Evolutionary conservation across 2,113 vertebrate species (phyloP).

Genomic region (Anguilla japonica): DNA sequence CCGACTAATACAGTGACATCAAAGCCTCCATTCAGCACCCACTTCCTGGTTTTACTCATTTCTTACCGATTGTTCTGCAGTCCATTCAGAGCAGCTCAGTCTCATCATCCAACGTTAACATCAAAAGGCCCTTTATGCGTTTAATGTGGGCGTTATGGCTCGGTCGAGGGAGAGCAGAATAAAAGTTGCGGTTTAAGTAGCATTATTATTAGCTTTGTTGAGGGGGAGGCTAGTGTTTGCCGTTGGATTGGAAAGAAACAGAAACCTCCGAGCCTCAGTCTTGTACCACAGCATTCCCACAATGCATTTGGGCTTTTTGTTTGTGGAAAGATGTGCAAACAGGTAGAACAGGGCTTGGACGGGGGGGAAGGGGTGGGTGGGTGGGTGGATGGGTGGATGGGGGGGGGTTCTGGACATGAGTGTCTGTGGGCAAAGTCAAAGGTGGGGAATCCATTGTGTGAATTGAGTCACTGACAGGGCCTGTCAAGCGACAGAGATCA

Average conservation of each 20-base stretch:
- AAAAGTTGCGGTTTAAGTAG: constrained; percentile 48
- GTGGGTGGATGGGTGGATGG: not conserved
- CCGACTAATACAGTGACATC: constrained; percentile 49
- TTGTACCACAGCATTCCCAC: not conserved
- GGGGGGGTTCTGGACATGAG: too few species aligned
- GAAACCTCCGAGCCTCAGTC: not conserved
- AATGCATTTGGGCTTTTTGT: constrained; percentile 7
- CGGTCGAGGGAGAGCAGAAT: constrained; percentile 41
- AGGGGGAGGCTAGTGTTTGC: not conserved
- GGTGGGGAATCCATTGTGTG: not conserved
- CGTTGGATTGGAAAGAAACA: not conserved
- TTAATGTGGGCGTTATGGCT: constrained; percentile 44
- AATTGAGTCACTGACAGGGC: not conserved
- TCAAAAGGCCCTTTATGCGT: constrained; percentile 49
- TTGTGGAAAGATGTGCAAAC: constrained; percentile 14
- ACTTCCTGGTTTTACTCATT: constrained; percentile 31
- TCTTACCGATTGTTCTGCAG: constrained; percentile 30
- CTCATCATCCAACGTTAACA: constrained; percentile 37
- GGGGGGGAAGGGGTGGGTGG: not conserved
- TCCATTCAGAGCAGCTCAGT: constrained; percentile 31
- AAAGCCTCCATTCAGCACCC: constrained; percentile 46
- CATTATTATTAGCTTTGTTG: constrained; percentile 34
- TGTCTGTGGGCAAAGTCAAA: not conserved
- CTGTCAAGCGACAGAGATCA: not conserved
- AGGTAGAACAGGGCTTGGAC: not conserved